Evolutionary conservation across 2,113 vertebrate species (phyloP), one percentile per base, ranked within the genome.

Genomic region (Cercocebus atys): DNA sequence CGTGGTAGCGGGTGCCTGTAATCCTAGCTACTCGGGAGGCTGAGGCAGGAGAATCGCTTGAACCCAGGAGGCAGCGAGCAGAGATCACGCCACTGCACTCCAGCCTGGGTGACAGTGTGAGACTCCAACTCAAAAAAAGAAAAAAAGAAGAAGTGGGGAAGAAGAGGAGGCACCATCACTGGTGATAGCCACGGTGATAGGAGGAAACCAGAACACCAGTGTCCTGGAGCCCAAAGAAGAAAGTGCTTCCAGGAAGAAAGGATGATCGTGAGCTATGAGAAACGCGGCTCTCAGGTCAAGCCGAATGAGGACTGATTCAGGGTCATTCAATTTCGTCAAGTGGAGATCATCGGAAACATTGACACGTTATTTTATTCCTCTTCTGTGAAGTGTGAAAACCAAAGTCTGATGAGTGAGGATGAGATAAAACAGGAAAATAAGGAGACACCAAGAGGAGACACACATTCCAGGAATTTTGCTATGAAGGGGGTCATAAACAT

Each of bases 1-100:
- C 18, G 0, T 20, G 52, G 52, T 55, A 7, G 18, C 0, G 2
- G 52, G 52, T 18, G 0, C 6, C 1, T 55, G 52, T 55, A 55
- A 55, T 20, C 52, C 18, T 55, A 55, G 18, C 52, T 55, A 55
- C 18, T 55, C 6, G 18, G 18, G 6, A 55, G 52, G 18, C 52
- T 55, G 52, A 55, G 52, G 52, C 52, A 55, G 18, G 2, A 55
- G 52, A 55, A 55, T 20, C 6, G 52, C 52, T 55, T 55, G 52
- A 55, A 55, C 52, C 52, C 52, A 55, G 52, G 52, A 55, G 52
- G 52, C 6, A 55, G 52, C 0, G 1, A 55, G 52, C 18, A 2
- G 52, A 20, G 52, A 55, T 55, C 52, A 20, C 2, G 2, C 52
- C 52, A 55, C 52, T 55, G 52, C 18, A 55, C 52, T 55, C 52